phyloP scores from a whole-genome alignment of 2,888 invertebrate species.

The Anoplius nigerrimus region DNA sequence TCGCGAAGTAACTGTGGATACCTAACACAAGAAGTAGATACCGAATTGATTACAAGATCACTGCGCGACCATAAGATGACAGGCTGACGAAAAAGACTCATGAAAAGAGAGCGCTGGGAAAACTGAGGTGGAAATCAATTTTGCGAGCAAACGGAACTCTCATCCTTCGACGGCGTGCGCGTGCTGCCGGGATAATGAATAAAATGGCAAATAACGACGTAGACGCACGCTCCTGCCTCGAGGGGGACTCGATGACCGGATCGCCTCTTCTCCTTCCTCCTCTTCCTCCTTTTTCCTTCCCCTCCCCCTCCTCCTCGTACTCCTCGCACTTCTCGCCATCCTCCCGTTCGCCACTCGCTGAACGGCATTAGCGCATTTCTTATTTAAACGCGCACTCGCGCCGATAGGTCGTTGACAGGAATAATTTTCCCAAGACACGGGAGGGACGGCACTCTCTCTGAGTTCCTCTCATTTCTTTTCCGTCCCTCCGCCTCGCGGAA shows the following conservation, averaged over 20 bases:
- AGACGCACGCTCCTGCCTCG: conserved; percentile 31
- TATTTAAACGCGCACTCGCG: conserved; percentile 47
- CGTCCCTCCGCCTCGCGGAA: no score
- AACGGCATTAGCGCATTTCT: conserved; percentile 56
- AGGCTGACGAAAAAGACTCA: no score
- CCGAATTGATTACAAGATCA: no score
- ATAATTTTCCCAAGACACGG: conserved; percentile 25
- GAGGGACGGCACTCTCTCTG: no score
- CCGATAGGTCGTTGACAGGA: conserved; percentile 44
- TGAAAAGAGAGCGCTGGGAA: no score
- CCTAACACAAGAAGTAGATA: no score
- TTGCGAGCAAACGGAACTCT: no score
- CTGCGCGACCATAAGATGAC: no score
- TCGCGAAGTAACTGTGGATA: no score
- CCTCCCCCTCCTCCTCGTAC: background rate
- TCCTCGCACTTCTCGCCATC: no score
- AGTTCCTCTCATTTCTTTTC: no score
- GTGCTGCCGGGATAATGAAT: conserved; percentile 52
- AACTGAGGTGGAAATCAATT: no score
- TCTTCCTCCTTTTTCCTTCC: conserved; percentile 4
- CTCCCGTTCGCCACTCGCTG: conserved; percentile 25
- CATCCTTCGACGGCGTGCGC: conserved; percentile 11
- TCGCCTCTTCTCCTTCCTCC: conserved; percentile 16
- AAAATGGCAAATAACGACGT: conserved; percentile 58
- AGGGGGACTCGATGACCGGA: conserved; percentile 31